phyloP scores from a whole-genome alignment of 2,888 invertebrate genomes.

The Apocheima hispidaria region DNA sequence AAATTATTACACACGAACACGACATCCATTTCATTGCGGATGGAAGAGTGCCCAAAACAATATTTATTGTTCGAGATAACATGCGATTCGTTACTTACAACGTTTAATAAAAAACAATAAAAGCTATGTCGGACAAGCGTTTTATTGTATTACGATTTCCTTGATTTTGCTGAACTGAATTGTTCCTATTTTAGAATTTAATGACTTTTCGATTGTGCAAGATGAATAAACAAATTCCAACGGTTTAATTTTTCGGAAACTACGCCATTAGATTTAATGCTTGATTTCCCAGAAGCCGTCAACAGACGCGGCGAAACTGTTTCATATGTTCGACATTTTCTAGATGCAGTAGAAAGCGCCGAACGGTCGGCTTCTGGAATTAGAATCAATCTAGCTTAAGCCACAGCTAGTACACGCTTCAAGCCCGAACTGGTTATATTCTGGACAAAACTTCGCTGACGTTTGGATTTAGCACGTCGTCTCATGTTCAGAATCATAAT shows the following conservation, averaged over 20 bases:
- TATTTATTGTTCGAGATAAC: slow-evolving; percentile 57
- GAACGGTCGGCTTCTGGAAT: slow-evolving; percentile 29
- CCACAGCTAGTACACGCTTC: neutral
- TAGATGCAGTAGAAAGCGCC: slow-evolving; percentile 20
- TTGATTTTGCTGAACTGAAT: neutral
- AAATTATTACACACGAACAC: slow-evolving; percentile 56
- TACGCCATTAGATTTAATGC: neutral
- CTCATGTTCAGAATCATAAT: slow-evolving; percentile 11
- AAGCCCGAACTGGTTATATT: slow-evolving; percentile 38
- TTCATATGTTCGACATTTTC: slow-evolving; percentile 28
- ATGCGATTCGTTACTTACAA: slow-evolving; percentile 47
- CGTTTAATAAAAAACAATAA: slow-evolving; percentile 24
- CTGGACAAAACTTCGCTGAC: slow-evolving; percentile 31
- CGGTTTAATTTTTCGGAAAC: neutral
- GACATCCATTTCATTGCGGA: slow-evolving; percentile 58
- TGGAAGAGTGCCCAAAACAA: slow-evolving; percentile 70
- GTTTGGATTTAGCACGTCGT: slow-evolving; percentile 36
- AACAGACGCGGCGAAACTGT: slow-evolving; percentile 20
- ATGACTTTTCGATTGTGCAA: neutral
- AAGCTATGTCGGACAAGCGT: slow-evolving; percentile 7
- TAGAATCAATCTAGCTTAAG: slow-evolving; percentile 26
- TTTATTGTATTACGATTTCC: neutral
- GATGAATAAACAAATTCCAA: neutral
- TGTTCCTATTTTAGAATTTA: neutral
- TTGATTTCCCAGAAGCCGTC: slow-evolving; percentile 9